Percentiles rank a stretch among this genome's conserved stretches.
Conservation (phyloP, 2,113 vertebrate species). For the Bolborhynchus lineola region DNA sequence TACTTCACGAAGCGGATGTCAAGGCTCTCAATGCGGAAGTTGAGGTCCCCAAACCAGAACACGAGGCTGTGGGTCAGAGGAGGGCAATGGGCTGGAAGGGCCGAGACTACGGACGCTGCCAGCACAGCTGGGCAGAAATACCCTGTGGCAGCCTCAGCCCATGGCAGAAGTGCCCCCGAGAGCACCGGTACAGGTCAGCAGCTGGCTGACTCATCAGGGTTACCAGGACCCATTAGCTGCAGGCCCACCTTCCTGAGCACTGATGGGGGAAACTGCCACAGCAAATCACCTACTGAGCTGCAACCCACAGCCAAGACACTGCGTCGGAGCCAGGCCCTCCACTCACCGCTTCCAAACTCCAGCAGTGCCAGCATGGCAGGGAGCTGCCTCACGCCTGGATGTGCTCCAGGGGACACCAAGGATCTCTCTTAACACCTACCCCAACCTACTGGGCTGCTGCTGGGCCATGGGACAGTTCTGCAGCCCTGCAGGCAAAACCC, state of each 20-base stretch:
- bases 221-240: neutral
- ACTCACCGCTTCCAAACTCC: neutral
- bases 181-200: neutral
- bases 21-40: slow-evolving; percentile 95
- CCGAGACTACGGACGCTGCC: neutral
- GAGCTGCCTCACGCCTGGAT: neutral
- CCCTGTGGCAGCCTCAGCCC: neutral
- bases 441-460: neutral
- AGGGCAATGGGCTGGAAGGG: neutral
- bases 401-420: neutral
- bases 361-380: neutral
- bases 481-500: neutral
- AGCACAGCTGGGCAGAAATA: neutral
- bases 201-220: neutral
- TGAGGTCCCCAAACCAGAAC: slow-evolving; percentile 98
- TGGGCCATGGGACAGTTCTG: neutral
- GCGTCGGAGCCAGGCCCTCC: neutral
- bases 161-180: neutral
- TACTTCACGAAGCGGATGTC: slow-evolving; percentile 96
- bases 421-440: neutral
- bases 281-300: neutral
- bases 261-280: neutral
- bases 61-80: slow-evolving; percentile 79
- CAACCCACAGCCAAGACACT: fast-evolving
- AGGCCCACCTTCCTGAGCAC: neutral